Base-by-base conservation (phyloP, 2,797 vertebrate genomes). In the Danio aesculapii region DNA sequence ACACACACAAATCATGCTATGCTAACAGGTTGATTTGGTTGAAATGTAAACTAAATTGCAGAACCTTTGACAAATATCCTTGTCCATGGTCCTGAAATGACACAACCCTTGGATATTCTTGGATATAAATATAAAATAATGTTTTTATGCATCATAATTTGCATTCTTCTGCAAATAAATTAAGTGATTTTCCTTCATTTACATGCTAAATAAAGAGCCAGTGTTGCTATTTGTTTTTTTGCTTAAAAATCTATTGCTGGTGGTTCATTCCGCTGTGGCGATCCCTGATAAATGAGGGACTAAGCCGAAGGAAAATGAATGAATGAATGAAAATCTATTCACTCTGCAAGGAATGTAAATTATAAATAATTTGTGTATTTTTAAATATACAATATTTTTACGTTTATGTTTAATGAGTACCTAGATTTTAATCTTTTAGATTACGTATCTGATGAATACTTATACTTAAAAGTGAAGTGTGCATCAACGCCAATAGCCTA, bases 81-180 rank as follows among this genome's bases (percentile, higher is more conserved):
- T 73, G 70, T 59, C 70, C 70, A 9, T 73, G 70, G 70, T 73
- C 17, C 70, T 73, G 70, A 73, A 73, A 16, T 13, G 21, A 44
- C 8, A 69, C 8, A 53, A 53, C 9, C 41, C 6, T 66, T 46
- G 8, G 8, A n/a, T 6, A 6, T 14, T 10, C 0, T 41, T 30
- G 30, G 30, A 30, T 30, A 30, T 30, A 30, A n/a, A 55, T 5
- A 0, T 4, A 61, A 30, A 14, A 10, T 16, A 14, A 49, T 74
- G 14, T 44, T 57, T 57, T 19, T 7, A 72, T 58, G 7, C 52
- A 72, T 11, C n/a, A 19, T 55, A 13, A 17, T 43, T 43, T 1
- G 11, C 43, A 16, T 12, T 5, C 10, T 44, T 19, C n/a, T 1
- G 1, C 6, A 57, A 72, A 19, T 44, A 21, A 17, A 55, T 8